phyloP scores from a whole-genome alignment of 2,113 vertebrate genomes.

The Ovibos moschatus region DNA sequence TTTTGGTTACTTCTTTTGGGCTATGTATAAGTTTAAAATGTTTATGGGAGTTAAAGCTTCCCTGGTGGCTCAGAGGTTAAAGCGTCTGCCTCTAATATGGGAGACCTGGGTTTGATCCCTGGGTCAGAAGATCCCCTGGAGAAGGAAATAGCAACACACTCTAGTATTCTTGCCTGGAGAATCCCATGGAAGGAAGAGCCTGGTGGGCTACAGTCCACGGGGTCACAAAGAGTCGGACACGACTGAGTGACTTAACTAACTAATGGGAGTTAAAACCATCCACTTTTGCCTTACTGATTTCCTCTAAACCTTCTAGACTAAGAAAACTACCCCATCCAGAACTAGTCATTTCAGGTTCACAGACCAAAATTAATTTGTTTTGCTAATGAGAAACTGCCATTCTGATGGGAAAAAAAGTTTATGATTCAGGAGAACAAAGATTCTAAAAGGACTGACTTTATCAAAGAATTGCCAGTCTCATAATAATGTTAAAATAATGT shows the following conservation, averaged over 20 bases:
- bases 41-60: background rate
- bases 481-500: background rate
- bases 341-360: background rate
- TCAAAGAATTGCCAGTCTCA: background rate
- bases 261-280: background rate
- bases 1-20: background rate
- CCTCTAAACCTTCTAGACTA: background rate
- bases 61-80: too few relatives aligned
- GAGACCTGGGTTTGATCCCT: too few relatives aligned
- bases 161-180: too few relatives aligned
- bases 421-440: background rate
- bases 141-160: too few relatives aligned
- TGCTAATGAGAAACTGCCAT: slow-evolving; percentile 15
- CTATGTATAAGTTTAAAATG: background rate
- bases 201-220: too few relatives aligned
- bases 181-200: too few relatives aligned
- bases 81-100: too few relatives aligned
- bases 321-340: background rate
- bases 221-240: too few relatives aligned
- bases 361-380: slow-evolving; percentile 17
- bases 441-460: background rate
- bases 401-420: background rate
- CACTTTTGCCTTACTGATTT: background rate
- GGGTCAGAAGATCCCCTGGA: too few relatives aligned
- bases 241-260: too few relatives aligned